Evolutionary conservation across 2,113 vertebrate genomes (phyloP).

Genomic region (Peucedramus taeniatus): DNA sequence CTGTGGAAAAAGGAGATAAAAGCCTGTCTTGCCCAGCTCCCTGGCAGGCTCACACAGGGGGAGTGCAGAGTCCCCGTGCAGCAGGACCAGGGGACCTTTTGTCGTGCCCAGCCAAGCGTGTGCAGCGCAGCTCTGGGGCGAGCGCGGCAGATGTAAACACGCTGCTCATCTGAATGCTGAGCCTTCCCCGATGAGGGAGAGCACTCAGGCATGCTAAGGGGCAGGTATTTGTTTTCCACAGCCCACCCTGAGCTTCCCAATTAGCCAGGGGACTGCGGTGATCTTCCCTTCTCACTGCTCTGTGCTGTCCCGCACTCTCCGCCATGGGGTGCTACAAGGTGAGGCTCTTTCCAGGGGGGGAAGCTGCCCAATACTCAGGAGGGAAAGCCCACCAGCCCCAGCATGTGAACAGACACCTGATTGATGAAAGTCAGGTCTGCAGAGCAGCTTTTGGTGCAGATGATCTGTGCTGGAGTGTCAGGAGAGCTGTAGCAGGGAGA

Average conservation of each 20-base stretch:
- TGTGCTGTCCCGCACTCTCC: neutral
- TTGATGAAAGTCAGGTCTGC: neutral
- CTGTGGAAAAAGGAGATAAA: neutral
- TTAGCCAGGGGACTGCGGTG: neutral
- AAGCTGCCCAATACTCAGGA: neutral
- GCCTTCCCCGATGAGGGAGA: neutral
- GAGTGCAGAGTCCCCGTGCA: neutral
- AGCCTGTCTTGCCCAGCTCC: neutral
- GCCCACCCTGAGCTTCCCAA: neutral
- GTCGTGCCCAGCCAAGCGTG: neutral
- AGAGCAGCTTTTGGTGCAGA: neutral
- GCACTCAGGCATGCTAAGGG: neutral
- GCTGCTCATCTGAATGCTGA: conserved; percentile 1
- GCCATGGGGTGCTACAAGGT: neutral
- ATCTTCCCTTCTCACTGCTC: neutral
- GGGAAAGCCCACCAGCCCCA: neutral
- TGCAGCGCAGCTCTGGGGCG: neutral
- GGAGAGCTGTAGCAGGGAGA: neutral
- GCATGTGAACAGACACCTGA: neutral
- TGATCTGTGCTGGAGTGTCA: neutral
- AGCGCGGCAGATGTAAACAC: neutral
- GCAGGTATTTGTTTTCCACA: neutral
- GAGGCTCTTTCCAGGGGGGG: neutral
- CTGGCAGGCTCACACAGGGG: neutral
- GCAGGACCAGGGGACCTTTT: neutral